phyloP scores from a whole-genome alignment of 2,797 vertebrate genomes.

The Aratinga solstitialis region DNA sequence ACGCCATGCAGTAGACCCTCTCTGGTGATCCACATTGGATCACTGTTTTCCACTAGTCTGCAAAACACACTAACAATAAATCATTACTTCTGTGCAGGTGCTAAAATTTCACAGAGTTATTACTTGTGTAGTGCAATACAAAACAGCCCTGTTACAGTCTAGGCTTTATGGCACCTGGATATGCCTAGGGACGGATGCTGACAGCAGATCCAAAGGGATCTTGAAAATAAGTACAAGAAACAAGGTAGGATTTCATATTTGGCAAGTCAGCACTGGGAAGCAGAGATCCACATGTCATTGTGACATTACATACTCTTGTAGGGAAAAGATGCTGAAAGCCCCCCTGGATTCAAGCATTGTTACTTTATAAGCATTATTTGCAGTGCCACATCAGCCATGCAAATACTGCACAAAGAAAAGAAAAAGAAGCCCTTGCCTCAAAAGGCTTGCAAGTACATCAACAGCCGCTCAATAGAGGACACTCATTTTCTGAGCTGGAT shows the following conservation, averaged over 20 bases:
- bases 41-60: not conserved
- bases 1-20: not conserved
- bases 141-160: not conserved
- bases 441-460: not conserved
- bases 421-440: not conserved
- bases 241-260: not conserved
- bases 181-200: not conserved
- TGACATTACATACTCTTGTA: not conserved
- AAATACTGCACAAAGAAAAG: not conserved
- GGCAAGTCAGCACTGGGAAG: not conserved
- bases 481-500: not conserved
- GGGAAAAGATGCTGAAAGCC: not conserved
- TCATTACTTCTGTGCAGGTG: not conserved
- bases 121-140: not conserved
- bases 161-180: not conserved
- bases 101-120: not conserved
- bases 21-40: not conserved
- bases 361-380: not conserved
- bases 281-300: not conserved
- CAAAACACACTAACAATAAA: not conserved
- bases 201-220: not conserved
- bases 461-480: fast-evolving
- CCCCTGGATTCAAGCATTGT: not conserved
- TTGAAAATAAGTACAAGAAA: not conserved
- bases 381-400: not conserved